Evolutionary conservation across 2,797 vertebrate species (phyloP).

Genomic region (Caiman crocodilus): DNA sequence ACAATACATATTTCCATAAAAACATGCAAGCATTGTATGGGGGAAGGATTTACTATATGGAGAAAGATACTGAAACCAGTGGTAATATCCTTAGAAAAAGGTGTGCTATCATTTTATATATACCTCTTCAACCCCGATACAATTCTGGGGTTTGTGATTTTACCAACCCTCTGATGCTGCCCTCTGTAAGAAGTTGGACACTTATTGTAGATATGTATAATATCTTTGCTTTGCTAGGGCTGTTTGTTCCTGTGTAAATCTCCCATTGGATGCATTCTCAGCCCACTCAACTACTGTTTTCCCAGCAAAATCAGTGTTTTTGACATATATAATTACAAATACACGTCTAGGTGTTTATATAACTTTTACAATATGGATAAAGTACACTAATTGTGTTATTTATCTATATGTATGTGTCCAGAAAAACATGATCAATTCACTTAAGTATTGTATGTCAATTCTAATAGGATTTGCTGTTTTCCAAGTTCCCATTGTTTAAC

Average conservation of each 20-base stretch:
- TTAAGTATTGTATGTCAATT: no score
- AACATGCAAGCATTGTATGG: background rate
- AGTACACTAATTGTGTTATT: no score
- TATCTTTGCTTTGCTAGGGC: background rate
- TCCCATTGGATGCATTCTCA: background rate
- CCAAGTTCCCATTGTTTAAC: no score
- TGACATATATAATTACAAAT: background rate
- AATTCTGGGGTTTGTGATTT: background rate
- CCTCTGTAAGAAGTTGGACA: background rate
- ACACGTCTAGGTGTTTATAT: no score
- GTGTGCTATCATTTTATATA: background rate
- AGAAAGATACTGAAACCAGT: background rate
- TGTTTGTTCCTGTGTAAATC: background rate
- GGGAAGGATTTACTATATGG: background rate
- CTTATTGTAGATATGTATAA: background rate
- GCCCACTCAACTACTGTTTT: background rate
- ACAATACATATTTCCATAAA: background rate
- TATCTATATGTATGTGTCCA: no score
- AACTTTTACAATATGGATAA: no score
- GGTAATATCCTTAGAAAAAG: background rate
- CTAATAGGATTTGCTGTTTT: no score
- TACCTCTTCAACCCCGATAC: background rate
- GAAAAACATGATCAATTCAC: no score
- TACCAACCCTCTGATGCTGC: background rate
- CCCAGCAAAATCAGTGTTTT: background rate